A percentile compares a stretch with the other conserved stretches of the same genome.
Evolutionary conservation across 2,888 invertebrate genomes (phyloP).

Genomic region (Nomada ferruginata): DNA sequence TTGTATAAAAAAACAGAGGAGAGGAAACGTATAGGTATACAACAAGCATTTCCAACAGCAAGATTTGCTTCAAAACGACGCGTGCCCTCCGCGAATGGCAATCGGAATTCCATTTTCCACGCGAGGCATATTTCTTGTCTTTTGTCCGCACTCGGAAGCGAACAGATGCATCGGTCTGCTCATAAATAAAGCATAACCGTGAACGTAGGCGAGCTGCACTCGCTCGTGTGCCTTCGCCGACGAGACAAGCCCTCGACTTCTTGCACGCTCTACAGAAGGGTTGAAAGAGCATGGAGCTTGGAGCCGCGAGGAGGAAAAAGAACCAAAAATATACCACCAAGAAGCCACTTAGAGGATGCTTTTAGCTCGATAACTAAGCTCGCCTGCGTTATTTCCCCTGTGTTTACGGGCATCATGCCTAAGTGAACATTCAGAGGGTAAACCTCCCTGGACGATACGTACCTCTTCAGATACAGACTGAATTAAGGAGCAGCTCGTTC

Average conservation of each 20-base stretch:
- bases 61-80: slow-evolving; percentile 6
- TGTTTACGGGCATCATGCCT: slow-evolving; percentile 17
- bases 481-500: background rate
- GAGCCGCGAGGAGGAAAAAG: slow-evolving; percentile 1
- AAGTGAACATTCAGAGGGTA: background rate
- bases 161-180: slow-evolving; percentile 43
- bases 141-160: slow-evolving; percentile 53
- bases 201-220: slow-evolving; percentile 55
- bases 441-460: background rate
- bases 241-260: slow-evolving; percentile 24
- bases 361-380: slow-evolving; percentile 27
- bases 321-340: background rate
- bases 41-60: background rate
- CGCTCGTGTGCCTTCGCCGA: slow-evolving; percentile 21
- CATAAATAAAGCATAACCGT: slow-evolving; percentile 66
- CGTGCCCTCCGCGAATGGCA: slow-evolving; percentile 27
- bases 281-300: slow-evolving; percentile 17
- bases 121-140: slow-evolving; percentile 42
- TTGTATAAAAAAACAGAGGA: background rate
- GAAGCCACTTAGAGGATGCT: slow-evolving; percentile 32
- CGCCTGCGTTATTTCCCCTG: slow-evolving; percentile 8
- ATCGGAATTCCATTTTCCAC: slow-evolving; percentile 51
- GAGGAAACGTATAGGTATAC: background rate
- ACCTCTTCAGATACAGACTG: background rate
- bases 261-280: slow-evolving; percentile 14